These are phyloP conservation scores for Prunella strophiata DNA, from an alignment of 2,797 vertebrate genomes.

Conservation along the genomic window DNA sequence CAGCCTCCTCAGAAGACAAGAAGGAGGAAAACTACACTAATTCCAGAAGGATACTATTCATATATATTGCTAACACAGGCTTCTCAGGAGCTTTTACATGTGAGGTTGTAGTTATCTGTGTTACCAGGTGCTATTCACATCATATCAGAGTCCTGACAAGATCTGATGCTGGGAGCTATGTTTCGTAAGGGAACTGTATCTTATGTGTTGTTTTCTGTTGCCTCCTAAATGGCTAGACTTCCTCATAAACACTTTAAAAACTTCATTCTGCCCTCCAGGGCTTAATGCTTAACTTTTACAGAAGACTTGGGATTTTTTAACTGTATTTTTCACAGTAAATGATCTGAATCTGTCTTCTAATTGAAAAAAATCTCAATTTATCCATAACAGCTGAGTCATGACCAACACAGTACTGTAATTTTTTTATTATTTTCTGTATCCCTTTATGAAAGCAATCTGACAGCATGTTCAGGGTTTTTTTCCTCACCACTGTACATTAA, in stretches of 20 bases:
- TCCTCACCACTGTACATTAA: slow-evolving; percentile 53
- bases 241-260: not conserved
- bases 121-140: not conserved
- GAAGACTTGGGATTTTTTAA: not conserved
- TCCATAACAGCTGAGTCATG: slow-evolving; percentile 34
- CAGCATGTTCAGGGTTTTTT: not conserved
- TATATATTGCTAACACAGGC: not conserved
- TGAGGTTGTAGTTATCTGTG: not conserved
- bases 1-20: not conserved
- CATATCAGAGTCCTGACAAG: not conserved
- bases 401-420: slow-evolving; percentile 34
- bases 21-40: not conserved
- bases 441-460: slow-evolving; percentile 34
- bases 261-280: not conserved
- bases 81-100: not conserved
- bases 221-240: not conserved
- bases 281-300: not conserved
- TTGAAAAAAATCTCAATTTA: slow-evolving; percentile 26
- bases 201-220: not conserved
- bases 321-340: slow-evolving; percentile 13
- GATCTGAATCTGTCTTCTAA: not conserved
- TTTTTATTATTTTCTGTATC: slow-evolving; percentile 47
- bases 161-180: not conserved
- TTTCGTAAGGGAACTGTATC: not conserved
- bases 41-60: not conserved